Evolutionary conservation across 2,113 vertebrate species (phyloP), one percentile per base, ranked within the genome.

Genomic region (Cinclus mexicanus): DNA sequence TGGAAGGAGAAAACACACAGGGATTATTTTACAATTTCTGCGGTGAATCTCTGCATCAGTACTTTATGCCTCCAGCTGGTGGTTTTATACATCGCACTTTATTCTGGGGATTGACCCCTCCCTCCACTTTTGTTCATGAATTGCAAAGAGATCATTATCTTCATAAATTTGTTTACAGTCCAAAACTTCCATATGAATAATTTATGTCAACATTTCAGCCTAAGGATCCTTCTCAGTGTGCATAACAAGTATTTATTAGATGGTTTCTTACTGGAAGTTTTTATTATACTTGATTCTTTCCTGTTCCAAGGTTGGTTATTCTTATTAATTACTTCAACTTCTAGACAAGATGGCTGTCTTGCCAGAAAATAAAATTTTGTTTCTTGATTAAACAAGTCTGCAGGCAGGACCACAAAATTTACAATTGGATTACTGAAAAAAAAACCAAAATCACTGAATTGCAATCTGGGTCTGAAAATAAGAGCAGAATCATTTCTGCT

Each of bases 101-200:
- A 94, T 94, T 93, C 83, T 86, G 68, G 81, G 79, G 89, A 95
- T 93, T 95, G 91, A 94, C 94, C 91, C 91, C 68, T 86, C 75
- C 82, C 56, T 75, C 63, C 42, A 47, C 70, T 93, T 92, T 91
- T 83, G 68, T 95, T 94, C 95, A 92, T 92, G 95, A 97, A 95
- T 92, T 96, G 83, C 93, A 95, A 75, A 94, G 86, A 95, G 94
- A 90, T 96, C 91, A 84, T 97, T 96, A 97, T 94, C 90, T 95
- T 93, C 89, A 77, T 93, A 93, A 81, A 92, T 92, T 92, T 96
- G 92, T 97, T 97, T 95, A 93, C 91, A 92, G 80, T 95, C 95
- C 94, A 94, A 63, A 97, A 94, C 80, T 90, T 95, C 81, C 6
- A 2, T 84, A 94, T 96, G 89, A 95, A 96, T 95, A 92, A 97